A percentile compares a stretch with the other conserved stretches of the same genome.
phyloP scores from a whole-genome alignment of 2,797 vertebrate species.

The Streptopelia turtur region DNA sequence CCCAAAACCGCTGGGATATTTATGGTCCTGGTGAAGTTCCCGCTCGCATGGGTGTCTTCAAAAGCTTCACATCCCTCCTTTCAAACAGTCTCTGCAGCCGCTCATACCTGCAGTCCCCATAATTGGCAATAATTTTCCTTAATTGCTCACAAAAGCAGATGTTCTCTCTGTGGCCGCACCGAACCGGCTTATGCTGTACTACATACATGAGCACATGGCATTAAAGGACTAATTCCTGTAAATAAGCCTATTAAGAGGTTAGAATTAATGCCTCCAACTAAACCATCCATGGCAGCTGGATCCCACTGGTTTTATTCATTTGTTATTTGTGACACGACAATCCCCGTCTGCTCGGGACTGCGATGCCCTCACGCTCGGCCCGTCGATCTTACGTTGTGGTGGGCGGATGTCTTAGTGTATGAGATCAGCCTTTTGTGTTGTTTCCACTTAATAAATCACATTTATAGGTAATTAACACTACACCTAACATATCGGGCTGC shows the following conservation, averaged over 20 bases:
- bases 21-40: background rate
- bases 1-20: background rate
- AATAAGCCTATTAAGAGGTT: conserved; percentile 42
- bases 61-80: background rate
- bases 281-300: background rate
- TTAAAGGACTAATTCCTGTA: conserved; percentile 22
- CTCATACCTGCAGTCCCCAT: background rate
- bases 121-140: conserved; percentile 21
- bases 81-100: background rate
- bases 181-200: accelerated
- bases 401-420: background rate
- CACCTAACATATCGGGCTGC: background rate
- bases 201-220: background rate
- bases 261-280: background rate
- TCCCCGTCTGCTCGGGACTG: accelerated
- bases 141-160: conserved; percentile 39
- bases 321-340: background rate
- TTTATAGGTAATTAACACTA: background rate
- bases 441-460: conserved; percentile 5
- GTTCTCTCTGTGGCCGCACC: background rate
- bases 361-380: background rate
- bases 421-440: background rate
- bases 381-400: background rate
- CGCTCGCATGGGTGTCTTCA: background rate
- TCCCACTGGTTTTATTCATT: background rate